Conservation (phyloP, 1,140 invertebrate species). For the Mamestra configurata region DNA sequence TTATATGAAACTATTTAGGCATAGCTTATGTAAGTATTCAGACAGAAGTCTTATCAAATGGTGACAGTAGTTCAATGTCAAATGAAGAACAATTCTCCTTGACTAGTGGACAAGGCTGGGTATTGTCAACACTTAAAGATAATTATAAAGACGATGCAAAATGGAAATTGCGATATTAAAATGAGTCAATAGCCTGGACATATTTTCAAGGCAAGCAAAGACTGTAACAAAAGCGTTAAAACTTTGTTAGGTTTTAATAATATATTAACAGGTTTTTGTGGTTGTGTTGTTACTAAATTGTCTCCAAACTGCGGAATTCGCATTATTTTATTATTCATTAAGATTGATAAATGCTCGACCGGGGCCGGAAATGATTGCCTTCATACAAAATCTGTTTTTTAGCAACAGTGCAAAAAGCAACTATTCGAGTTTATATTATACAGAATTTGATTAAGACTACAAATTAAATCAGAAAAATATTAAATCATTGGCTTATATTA, state of each 20-base stretch:
- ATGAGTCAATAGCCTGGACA: neutral
- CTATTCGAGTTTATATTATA: no score
- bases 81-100: conserved; percentile 59
- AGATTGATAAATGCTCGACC: no score
- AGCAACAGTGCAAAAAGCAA: no score
- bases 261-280: neutral
- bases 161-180: conserved; percentile 39
- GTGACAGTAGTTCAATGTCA: conserved; percentile 65
- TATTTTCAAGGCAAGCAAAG: conserved; percentile 37
- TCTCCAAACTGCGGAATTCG: neutral
- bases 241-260: neutral
- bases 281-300: neutral
- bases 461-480: no score
- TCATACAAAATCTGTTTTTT: no score
- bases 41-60: conserved; percentile 53
- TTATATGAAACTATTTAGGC: conserved; percentile 12
- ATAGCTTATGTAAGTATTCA: conserved; percentile 1
- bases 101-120: conserved; percentile 60
- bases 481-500: no score
- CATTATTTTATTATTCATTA: no score
- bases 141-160: conserved; percentile 34
- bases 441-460: no score
- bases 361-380: no score
- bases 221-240: conserved; percentile 15
- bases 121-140: conserved; percentile 52